These are phyloP conservation scores for Sicus ferrugineus DNA, from an alignment of 2,888 invertebrate species.

Conservation along the genomic window DNA sequence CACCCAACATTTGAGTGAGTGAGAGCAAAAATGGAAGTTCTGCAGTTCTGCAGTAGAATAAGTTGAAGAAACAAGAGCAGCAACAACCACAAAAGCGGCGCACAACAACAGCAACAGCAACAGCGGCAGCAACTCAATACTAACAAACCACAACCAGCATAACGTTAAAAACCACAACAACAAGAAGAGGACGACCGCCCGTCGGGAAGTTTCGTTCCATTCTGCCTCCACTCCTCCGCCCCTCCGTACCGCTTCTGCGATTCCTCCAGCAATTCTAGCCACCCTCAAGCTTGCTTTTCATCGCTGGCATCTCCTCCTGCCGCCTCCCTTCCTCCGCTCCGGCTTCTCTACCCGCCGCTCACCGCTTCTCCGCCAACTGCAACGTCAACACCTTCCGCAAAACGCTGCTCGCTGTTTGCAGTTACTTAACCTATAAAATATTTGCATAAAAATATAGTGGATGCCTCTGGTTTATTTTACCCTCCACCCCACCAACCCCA, in stretches of 20 bases:
- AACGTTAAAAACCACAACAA: neutral
- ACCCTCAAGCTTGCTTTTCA: neutral
- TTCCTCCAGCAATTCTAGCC: neutral
- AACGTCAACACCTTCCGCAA: neutral
- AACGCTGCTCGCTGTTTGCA: conserved; percentile 45
- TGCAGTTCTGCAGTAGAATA: neutral
- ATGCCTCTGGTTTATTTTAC: conserved; percentile 4
- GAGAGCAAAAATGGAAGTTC: too few relatives aligned
- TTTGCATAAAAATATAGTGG: conserved; percentile 44
- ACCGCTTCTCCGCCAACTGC: neutral
- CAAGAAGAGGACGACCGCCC: conserved; percentile 13
- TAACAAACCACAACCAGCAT: neutral
- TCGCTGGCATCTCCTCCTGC: neutral
- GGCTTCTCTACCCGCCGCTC: too few relatives aligned
- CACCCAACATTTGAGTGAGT: neutral
- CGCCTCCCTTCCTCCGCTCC: neutral
- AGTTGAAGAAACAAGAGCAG: neutral
- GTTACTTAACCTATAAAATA: conserved; percentile 52
- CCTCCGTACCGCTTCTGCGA: neutral
- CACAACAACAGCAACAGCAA: neutral
- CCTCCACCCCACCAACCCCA: conserved; percentile 7
- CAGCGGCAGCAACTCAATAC: neutral
- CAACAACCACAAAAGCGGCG: too few relatives aligned
- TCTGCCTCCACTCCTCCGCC: neutral
- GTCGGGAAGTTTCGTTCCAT: neutral